Evolutionary conservation across 2,888 invertebrate species (phyloP), one percentile per base, ranked within the genome.

Genomic region (Lysandra bellargus): DNA sequence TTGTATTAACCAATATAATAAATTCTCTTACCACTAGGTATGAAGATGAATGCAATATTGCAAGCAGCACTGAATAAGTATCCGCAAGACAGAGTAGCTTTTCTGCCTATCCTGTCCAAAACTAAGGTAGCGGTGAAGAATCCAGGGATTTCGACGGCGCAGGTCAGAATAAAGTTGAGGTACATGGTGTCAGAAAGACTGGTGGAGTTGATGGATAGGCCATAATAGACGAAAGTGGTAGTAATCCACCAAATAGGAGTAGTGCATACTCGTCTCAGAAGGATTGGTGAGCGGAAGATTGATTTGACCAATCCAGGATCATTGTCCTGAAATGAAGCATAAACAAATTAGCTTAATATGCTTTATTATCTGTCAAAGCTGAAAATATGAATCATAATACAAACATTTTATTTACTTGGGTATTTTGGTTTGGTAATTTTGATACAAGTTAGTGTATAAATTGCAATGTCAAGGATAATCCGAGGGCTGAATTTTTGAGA

Each of bases 231-330:
- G 83, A 98, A 96, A 0, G 97, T 96, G 82, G 97, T 96, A 1
- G 97, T 96, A 78, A 97, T 95, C 97, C 97, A 97, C 92, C 97
- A 97, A 83, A 97, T 95, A 12, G 96, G 97, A 53, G 97, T 97
- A 69, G 96, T 96, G 61, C 95, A 85, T 78, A 96, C 89, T 44
- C 96, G 93, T 0, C 95, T 87, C 1, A 96, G 86, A 2, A 97
- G 90, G 1, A 79, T 61, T 44, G 74, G 79, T 1, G 81, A 82
- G 12, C 57, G 74, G 9, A 80, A 40, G 61, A 82, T 76, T 40
- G 30, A 69, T 40, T 81, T 84, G 4, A 91, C 37, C 4, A 91
- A 79, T 17, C 85, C 85, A 0, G 86, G 85, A 3, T 81, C 80
- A 37, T 78, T 78, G n/a, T 74, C 77, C 82, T 82, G 69, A 75